Evolutionary conservation across 2,113 vertebrate species (phyloP).

Genomic region (Sander lucioperca): DNA sequence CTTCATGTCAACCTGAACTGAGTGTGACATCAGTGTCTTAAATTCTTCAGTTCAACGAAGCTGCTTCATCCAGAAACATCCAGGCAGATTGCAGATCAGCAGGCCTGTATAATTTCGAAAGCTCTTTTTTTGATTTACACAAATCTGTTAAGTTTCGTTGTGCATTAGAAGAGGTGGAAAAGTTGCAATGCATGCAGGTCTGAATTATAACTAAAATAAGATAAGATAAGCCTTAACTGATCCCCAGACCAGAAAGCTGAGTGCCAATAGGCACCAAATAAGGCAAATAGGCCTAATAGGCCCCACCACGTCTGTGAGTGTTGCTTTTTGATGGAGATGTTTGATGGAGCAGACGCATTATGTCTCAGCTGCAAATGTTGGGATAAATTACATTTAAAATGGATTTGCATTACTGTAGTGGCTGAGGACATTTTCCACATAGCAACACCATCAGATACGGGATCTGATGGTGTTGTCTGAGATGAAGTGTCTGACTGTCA

Average conservation of each 20-base stretch:
- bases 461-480: neutral
- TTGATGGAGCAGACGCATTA: neutral
- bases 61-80: neutral
- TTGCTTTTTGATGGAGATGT: neutral
- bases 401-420: conserved; percentile 8
- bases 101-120: neutral
- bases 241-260: neutral
- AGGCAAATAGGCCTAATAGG: neutral
- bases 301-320: neutral
- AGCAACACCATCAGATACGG: neutral
- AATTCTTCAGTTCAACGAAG: neutral
- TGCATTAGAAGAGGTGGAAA: neutral
- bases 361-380: neutral
- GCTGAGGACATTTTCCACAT: neutral
- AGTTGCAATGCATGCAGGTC: neutral
- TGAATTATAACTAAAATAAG: neutral
- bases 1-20: neutral
- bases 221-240: neutral
- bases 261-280: neutral
- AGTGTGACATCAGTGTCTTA: neutral
- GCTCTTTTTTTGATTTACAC: neutral
- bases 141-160: neutral
- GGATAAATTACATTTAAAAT: neutral
- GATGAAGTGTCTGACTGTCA: neutral
- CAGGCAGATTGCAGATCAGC: neutral